phyloP scores from a whole-genome alignment of 2,113 vertebrate species.

The Dinomys branickii region DNA sequence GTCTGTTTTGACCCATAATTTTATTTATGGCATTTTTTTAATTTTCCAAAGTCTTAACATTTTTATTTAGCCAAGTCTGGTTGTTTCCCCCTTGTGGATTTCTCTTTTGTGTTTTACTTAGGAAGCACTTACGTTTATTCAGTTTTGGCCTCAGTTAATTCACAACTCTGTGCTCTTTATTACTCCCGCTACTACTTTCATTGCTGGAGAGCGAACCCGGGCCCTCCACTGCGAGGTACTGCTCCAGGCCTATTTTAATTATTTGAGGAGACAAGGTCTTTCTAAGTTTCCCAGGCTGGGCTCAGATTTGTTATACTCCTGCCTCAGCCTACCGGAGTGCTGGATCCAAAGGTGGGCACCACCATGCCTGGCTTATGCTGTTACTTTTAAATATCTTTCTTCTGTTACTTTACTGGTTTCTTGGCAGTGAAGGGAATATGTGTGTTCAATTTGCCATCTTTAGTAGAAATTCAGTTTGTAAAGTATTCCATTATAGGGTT shows the following conservation, averaged over 20 bases:
- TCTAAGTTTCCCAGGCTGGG: background rate
- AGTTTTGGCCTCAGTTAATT: background rate
- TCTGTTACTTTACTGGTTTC: constrained; percentile 6
- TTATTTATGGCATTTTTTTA: background rate
- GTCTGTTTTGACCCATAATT: background rate
- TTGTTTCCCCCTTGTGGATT: background rate
- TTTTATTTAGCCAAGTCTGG: constrained; percentile 1
- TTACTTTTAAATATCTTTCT: constrained; percentile 22
- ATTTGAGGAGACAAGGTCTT: background rate
- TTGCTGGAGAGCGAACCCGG: background rate
- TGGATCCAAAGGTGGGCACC: background rate
- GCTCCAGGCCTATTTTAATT: background rate
- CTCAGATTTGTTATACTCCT: background rate
- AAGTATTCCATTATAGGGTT: background rate
- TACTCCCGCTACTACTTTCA: background rate
- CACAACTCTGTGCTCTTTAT: background rate
- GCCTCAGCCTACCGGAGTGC: background rate
- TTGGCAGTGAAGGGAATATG: background rate
- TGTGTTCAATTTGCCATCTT: constrained; percentile 15
- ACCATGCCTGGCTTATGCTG: background rate
- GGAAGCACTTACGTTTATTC: background rate
- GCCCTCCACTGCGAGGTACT: background rate
- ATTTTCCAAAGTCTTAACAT: background rate
- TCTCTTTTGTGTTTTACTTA: background rate
- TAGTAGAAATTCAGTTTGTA: background rate